Conservation (phyloP, 2,797 vertebrate species). For the Girardinus metallicus region DNA sequence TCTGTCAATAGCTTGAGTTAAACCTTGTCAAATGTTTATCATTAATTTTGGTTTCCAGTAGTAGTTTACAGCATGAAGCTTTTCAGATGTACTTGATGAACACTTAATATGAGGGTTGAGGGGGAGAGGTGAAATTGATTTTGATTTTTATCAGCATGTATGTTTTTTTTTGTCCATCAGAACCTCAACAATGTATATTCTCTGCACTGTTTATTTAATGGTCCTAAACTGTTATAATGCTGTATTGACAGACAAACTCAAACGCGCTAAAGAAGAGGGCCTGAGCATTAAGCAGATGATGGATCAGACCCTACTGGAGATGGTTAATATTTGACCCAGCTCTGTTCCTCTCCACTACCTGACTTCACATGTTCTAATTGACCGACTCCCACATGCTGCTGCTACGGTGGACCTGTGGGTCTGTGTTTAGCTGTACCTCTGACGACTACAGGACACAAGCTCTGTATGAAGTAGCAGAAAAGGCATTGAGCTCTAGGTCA, state of each 20-base stretch:
- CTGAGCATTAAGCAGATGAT: constrained; percentile 93
- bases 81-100: neutral
- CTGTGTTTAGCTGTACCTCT: constrained; percentile 20
- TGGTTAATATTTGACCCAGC: constrained; percentile 93
- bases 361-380: constrained; percentile 46
- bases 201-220: constrained; percentile 21
- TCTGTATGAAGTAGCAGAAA: constrained; percentile 43
- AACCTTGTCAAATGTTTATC: neutral
- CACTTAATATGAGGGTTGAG: neutral
- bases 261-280: constrained; percentile 93
- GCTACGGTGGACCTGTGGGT: constrained; percentile 19
- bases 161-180: constrained; percentile 16
- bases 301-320: constrained; percentile 97
- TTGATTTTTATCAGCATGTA: constrained; percentile 21
- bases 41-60: neutral
- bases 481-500: constrained; percentile 21
- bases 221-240: constrained; percentile 61
- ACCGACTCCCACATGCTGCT: constrained; percentile 37
- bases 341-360: constrained; percentile 27
- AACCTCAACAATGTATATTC: constrained; percentile 27
- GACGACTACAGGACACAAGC: constrained; percentile 30
- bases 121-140: constrained; percentile 3
- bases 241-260: constrained; percentile 94
- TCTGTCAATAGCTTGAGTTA: neutral
- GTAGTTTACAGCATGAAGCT: neutral